Evolutionary conservation across 1,140 invertebrate species (phyloP).

Genomic region (Drosophila elegans): DNA sequence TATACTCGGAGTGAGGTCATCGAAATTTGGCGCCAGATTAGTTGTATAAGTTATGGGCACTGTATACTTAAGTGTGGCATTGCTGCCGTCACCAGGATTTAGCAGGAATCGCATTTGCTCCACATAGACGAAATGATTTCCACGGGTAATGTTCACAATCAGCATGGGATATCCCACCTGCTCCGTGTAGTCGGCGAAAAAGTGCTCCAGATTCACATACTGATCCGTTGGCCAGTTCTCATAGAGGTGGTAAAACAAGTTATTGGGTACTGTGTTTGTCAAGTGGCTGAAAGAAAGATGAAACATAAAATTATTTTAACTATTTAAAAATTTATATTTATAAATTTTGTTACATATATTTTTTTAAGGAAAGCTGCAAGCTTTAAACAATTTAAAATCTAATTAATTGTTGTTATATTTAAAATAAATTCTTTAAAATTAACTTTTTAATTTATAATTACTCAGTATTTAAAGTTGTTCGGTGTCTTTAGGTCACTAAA

Average conservation of each 20-base stretch:
- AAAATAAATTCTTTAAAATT: no score
- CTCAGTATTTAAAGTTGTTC: no score
- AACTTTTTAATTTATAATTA: no score
- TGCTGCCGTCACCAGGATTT: conserved; percentile 66
- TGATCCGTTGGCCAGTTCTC: conserved; percentile 39
- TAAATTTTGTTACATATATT: no score
- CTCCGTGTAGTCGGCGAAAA: conserved; percentile 91
- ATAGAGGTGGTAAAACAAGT: conserved; percentile 53
- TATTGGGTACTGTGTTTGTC: conserved; percentile 38
- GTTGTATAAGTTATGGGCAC: conserved; percentile 88
- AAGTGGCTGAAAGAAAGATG: conserved; percentile 29
- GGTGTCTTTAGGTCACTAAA: no score
- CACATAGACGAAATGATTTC: conserved; percentile 26
- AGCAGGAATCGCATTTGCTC: conserved; percentile 86
- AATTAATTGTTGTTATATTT: no score
- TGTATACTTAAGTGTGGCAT: conserved; percentile 85
- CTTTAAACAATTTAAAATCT: no score
- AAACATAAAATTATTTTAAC: neutral
- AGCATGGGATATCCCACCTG: conserved; percentile 96
- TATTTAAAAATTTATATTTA: no score
- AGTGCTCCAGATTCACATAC: conserved; percentile 47
- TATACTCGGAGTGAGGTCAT: conserved; percentile 85
- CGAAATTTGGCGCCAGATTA: conserved; percentile 85
- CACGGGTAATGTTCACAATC: conserved; percentile 84
- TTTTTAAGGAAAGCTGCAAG: no score